A percentile compares a stretch with the other conserved stretches of the same genome.
Conservation (phyloP, 2,797 vertebrate genomes). For the Vireo griseus region DNA sequence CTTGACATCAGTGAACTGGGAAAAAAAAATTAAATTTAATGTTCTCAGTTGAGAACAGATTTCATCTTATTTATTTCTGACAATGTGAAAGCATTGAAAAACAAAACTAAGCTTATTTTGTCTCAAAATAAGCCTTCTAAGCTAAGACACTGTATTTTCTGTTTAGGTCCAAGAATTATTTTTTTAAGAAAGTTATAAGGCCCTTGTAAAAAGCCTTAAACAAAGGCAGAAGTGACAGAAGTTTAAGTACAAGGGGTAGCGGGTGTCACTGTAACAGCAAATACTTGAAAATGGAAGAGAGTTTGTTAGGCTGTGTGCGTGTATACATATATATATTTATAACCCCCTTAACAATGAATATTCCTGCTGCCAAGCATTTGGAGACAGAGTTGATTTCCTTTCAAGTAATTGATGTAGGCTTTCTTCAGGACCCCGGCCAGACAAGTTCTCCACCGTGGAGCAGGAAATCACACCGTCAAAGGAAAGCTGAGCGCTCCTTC, state of each 20-base stretch:
- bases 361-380: conserved; percentile 70
- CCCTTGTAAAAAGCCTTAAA: conserved; percentile 6
- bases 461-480: conserved; percentile 84
- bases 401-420: conserved; percentile 80
- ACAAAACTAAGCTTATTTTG: not conserved
- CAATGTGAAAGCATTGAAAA: not conserved
- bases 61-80: not conserved
- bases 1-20: conserved; percentile 34
- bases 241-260: not conserved
- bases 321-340: conserved; percentile 37
- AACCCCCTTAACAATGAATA: conserved; percentile 74
- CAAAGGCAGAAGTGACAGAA: not conserved
- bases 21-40: not conserved
- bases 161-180: not conserved
- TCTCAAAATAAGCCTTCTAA: not conserved
- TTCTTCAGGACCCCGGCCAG: conserved; percentile 73
- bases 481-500: conserved; percentile 78
- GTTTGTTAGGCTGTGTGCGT: conserved; percentile 35
- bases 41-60: not conserved
- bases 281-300: conserved; percentile 42
- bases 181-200: conserved; percentile 35
- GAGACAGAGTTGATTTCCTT: conserved; percentile 78
- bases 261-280: conserved; percentile 4
- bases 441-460: conserved; percentile 73
- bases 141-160: not conserved